Conservation (phyloP, 2,113 vertebrate species). For the Ancistrus triradiatus region DNA sequence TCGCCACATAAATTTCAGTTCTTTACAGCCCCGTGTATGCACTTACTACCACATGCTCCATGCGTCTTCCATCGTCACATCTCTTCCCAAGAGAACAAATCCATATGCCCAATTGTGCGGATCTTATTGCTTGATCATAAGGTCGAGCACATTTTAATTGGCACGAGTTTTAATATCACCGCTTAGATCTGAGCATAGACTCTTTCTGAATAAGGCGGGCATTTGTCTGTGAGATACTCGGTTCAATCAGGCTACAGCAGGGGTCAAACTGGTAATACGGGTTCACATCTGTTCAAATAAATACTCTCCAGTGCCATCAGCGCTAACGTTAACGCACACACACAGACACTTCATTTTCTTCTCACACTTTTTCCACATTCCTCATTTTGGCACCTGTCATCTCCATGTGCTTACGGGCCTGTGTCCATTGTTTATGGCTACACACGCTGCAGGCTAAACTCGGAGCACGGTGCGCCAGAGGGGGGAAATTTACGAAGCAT, state of each 20-base stretch:
- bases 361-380: slow-evolving; percentile 47
- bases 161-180: background rate
- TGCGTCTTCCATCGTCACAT: slow-evolving; percentile 46
- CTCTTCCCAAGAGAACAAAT: slow-evolving; percentile 34
- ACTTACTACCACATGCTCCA: slow-evolving; percentile 45
- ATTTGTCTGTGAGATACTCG: slow-evolving; percentile 58
- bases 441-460: slow-evolving; percentile 44
- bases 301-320: slow-evolving; percentile 59
- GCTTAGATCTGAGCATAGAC: background rate
- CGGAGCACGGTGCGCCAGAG: slow-evolving; percentile 43
- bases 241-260: slow-evolving; percentile 58
- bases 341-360: slow-evolving; percentile 43
- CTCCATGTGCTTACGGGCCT: slow-evolving; percentile 46
- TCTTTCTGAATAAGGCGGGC: slow-evolving; percentile 29
- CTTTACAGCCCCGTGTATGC: slow-evolving; percentile 64
- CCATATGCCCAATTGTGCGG: background rate
- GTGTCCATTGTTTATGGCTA: slow-evolving; percentile 51
- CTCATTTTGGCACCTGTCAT: slow-evolving; percentile 66
- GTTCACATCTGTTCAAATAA: slow-evolving; percentile 73
- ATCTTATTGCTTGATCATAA: background rate
- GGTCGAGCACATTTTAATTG: background rate
- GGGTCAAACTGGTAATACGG: slow-evolving; percentile 57
- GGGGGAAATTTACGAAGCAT: slow-evolving; percentile 60
- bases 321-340: slow-evolving; percentile 49
- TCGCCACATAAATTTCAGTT: slow-evolving; percentile 61